Evolutionary conservation across 2,888 invertebrate species (phyloP), one percentile per base, ranked within the genome.

Genomic region (Teleiodes luculella): DNA sequence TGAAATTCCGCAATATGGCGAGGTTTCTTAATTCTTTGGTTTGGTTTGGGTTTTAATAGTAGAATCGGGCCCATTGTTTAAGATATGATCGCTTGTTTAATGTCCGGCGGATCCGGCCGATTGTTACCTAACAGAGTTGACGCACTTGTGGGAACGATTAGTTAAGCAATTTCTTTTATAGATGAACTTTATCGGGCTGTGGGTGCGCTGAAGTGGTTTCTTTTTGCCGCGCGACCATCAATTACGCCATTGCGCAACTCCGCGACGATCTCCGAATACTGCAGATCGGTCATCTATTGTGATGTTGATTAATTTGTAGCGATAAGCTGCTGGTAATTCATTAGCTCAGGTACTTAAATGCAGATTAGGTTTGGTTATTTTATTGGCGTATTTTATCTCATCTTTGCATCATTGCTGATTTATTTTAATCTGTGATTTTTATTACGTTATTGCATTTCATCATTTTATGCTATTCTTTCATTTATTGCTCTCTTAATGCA

Each of bases 31-130:
- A n/a, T n/a, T n/a, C n/a, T n/a, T n/a, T n/a, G n/a, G n/a, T n/a
- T n/a, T n/a, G n/a, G n/a, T n/a, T n/a, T n/a, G n/a, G n/a, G n/a
- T n/a, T n/a, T n/a, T n/a, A n/a, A n/a, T n/a, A n/a, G n/a, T n/a
- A n/a, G n/a, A n/a, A n/a, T n/a, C n/a, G n/a, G n/a, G n/a, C n/a
- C 80, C 80, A 84, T 86, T 85, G 86, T 86, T 72, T 69, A 74
- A 66, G 83, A 85, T 86, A 82, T 78, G 75, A 86, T 86, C 84
- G 76, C 80, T 83, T 76, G 39, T 77, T 79, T 86, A 86, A 86
- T 86, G 81, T 82, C 77, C 74, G 68, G 74, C 75, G 80, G 83
- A 83, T 86, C 86, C 86, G 84, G 86, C 76, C 78, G 78, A 78
- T 79, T 63, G 82, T 86, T 86, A 82, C 81, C 74, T 83, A 86